phyloP scores from a whole-genome alignment of 30 jellyfish, hydroid and myxozoan genomes.

The Aurelia aurita complex sp. Pacific region DNA sequence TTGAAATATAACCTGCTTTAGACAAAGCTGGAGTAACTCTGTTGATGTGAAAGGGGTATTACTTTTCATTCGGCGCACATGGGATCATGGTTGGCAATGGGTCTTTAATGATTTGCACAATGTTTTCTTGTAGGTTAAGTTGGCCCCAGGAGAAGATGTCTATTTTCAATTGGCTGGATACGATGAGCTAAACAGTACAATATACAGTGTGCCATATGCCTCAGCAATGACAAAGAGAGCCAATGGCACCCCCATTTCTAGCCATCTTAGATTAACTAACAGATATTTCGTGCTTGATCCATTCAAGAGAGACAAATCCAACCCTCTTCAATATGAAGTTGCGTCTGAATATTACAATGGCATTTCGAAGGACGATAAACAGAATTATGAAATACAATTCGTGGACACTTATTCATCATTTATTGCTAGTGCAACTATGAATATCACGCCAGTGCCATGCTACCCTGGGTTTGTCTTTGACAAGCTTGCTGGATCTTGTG shows the following conservation, averaged over 20 bases:
- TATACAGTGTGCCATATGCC: slow-evolving; percentile 68
- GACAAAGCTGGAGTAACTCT: too few species aligned
- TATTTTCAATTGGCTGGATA: slow-evolving; percentile 21
- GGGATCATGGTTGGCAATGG: too few species aligned
- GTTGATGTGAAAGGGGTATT: too few species aligned
- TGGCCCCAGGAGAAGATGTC: slow-evolving; percentile 68
- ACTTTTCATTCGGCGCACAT: too few species aligned
- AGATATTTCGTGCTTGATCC: slow-evolving; percentile 49
- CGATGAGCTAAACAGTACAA: slow-evolving; percentile 58
- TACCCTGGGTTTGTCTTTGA: slow-evolving; percentile 51
- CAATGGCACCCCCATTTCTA: slow-evolving; percentile 6
- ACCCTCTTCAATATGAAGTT: background rate
- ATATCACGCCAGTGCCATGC: slow-evolving; percentile 40
- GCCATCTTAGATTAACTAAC: background rate
- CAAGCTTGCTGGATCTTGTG: slow-evolving; percentile 17
- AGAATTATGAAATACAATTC: slow-evolving; percentile 29
- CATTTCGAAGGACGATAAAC: background rate
- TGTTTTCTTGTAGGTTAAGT: slow-evolving; percentile 19
- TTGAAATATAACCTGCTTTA: too few species aligned
- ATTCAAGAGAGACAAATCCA: background rate
- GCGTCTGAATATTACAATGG: background rate
- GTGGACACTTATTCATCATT: slow-evolving; percentile 57
- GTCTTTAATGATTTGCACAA: too few species aligned
- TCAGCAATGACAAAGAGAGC: background rate
- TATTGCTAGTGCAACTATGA: slow-evolving; percentile 30